Conservation (phyloP, 2,113 vertebrate genomes). For the Porphyrio hochstetteri region DNA sequence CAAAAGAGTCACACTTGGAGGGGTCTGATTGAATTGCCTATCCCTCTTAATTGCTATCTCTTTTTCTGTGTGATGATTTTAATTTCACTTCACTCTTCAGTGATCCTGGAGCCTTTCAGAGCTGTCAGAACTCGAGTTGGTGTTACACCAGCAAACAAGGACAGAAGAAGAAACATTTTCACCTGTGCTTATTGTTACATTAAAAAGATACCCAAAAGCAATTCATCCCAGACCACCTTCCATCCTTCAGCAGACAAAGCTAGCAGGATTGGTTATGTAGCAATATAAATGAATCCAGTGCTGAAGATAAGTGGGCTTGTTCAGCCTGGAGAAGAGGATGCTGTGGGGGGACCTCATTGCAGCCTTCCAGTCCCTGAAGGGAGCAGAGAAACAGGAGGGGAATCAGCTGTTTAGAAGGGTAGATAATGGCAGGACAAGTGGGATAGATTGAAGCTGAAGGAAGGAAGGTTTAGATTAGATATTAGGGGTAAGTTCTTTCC, state of each 20-base stretch:
- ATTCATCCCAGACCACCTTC: background rate
- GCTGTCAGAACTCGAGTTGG: background rate
- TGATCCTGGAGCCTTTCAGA: background rate
- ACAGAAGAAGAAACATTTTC: background rate
- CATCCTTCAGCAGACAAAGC: background rate
- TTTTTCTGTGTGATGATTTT: background rate
- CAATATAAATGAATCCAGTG: background rate
- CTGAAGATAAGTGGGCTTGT: background rate
- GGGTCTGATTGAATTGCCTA: background rate
- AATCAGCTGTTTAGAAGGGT: no score
- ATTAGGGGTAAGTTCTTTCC: no score
- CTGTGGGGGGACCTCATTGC: no score
- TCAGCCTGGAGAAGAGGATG: no score
- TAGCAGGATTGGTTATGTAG: background rate
- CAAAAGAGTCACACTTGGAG: background rate
- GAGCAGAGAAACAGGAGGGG: no score
- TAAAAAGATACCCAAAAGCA: background rate
- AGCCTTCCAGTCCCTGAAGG: no score
- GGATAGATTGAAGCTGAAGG: no score
- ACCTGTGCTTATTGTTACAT: background rate
- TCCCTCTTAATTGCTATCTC: background rate
- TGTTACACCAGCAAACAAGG: background rate
- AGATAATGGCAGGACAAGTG: no score
- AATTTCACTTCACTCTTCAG: background rate
- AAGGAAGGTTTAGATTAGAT: no score